A percentile compares a stretch with the other conserved stretches of the same genome.
Conservation (phyloP, 2,888 invertebrate species). For the Ochropleura leucogaster region DNA sequence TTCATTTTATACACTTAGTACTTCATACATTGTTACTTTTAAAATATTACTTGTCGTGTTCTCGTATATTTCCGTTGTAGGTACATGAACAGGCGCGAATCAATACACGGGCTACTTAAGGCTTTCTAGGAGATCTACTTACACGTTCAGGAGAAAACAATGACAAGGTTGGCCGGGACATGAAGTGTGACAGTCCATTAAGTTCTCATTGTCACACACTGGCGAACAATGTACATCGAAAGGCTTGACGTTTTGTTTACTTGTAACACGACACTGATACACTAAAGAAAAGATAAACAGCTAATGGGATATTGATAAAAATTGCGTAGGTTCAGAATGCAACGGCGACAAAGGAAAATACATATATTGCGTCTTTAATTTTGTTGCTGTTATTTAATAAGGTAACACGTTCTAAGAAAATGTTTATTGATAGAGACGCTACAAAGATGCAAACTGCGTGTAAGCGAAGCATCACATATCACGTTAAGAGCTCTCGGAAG, state of each 20-base stretch:
- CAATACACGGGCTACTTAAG: constrained; percentile 33
- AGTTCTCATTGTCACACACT: constrained; percentile 85
- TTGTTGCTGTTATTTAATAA: neutral
- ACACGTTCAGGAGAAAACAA: constrained; percentile 57
- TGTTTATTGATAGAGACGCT: constrained; percentile 5
- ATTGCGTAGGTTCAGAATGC: constrained; percentile 12
- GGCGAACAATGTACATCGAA: constrained; percentile 78
- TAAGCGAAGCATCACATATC: constrained; percentile 33
- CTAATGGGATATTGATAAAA: constrained; percentile 42
- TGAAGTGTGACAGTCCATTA: constrained; percentile 83
- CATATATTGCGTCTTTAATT: constrained; percentile 6
- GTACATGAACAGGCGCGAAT: constrained; percentile 12
- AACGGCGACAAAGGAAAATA: constrained; percentile 26
- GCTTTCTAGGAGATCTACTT: constrained; percentile 31
- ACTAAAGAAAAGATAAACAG: constrained; percentile 57
- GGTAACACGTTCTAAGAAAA: constrained; percentile 4
- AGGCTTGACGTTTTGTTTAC: constrained; percentile 71
- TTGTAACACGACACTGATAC: constrained; percentile 79
- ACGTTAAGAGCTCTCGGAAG: constrained; percentile 46
- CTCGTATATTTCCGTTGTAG: constrained; percentile 19
- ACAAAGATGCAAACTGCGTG: constrained; percentile 25
- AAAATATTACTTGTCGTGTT: constrained; percentile 45
- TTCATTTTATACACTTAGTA: constrained; percentile 77
- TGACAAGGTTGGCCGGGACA: constrained; percentile 50
- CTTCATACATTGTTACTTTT: constrained; percentile 60